Evolutionary conservation across 2,113 vertebrate genomes (phyloP).

Genomic region (Spilogale gracilis): DNA sequence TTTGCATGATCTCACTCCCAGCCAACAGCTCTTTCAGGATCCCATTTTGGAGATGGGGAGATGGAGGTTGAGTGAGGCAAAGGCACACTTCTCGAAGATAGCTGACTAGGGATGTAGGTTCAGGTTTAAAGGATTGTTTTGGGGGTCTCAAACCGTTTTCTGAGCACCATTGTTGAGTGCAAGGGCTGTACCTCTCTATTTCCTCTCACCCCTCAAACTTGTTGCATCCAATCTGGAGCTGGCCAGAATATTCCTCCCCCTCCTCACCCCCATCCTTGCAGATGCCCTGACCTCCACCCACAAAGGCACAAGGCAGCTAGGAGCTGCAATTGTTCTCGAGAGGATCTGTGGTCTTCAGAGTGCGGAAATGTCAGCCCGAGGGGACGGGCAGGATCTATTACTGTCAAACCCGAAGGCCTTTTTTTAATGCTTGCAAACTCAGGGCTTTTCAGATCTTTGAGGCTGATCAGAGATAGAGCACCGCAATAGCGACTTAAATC

Average conservation of each 20-base stretch:
- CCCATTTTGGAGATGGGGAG: conserved; percentile 30
- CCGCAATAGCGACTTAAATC: conserved; percentile 86
- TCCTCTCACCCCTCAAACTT: background rate
- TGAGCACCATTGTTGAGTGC: background rate
- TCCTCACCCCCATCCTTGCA: background rate
- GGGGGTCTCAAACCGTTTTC: background rate
- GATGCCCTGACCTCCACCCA: conserved; percentile 73
- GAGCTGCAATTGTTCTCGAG: conserved; percentile 76
- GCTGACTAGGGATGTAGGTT: background rate
- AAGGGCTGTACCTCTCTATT: background rate
- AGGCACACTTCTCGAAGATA: background rate
- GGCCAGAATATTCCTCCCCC: background rate
- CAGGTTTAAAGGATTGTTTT: background rate
- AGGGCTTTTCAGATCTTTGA: conserved; percentile 86
- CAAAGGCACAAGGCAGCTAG: conserved; percentile 69
- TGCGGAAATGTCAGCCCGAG: conserved; percentile 72
- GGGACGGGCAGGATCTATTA: conserved; percentile 82
- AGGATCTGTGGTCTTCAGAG: conserved; percentile 74
- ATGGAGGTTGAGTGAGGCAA: background rate
- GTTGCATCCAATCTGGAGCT: background rate
- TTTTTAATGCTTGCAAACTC: conserved; percentile 85
- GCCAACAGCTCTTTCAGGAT: no score
- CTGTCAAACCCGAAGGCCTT: conserved; percentile 68
- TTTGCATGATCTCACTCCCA: rapidly evolving
- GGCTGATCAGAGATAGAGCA: conserved; percentile 85